Percentiles rank a stretch among this genome's conserved stretches.
These are phyloP conservation scores for Oostethus manadensis DNA, from an alignment of 2,113 vertebrate genomes.

Conservation along the genomic window DNA sequence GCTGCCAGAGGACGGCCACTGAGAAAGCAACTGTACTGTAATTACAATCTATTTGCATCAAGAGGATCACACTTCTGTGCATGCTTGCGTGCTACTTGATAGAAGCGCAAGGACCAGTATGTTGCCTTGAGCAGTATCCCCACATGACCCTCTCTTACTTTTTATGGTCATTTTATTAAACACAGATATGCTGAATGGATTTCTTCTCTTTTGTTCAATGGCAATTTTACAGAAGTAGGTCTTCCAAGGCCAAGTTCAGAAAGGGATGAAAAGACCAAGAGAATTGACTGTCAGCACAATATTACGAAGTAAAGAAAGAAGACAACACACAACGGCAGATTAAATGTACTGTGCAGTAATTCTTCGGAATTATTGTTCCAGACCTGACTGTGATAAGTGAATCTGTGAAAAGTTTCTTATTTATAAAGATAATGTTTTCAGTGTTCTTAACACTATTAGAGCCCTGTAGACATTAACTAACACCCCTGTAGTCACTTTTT, in stretches of 20 bases:
- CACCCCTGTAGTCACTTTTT: too few species aligned
- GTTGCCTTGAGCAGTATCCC: background rate
- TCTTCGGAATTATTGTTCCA: too few species aligned
- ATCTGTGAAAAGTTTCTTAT: too few species aligned
- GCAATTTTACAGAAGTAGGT: background rate
- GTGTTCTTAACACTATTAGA: too few species aligned
- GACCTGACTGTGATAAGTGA: too few species aligned
- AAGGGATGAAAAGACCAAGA: conserved; percentile 19
- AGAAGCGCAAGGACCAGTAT: conserved; percentile 9
- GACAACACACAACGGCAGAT: conserved; percentile 4
- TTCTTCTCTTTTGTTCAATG: background rate
- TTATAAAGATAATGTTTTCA: too few species aligned
- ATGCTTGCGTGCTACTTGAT: background rate
- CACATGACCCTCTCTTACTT: background rate
- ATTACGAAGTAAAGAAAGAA: conserved; percentile 13
- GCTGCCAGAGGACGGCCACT: conserved; percentile 40
- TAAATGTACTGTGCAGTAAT: too few species aligned
- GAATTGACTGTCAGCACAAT: conserved; percentile 1
- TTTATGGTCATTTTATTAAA: conserved; percentile 9
- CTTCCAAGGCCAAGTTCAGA: background rate
- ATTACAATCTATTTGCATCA: conserved; percentile 34
- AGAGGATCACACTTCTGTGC: conserved; percentile 20
- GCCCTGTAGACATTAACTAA: too few species aligned
- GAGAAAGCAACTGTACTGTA: conserved; percentile 42
- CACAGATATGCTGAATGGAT: conserved; percentile 1